Evolutionary conservation across 2,797 vertebrate genomes (phyloP).

Genomic region (Kryptopterus vitreolus): DNA sequence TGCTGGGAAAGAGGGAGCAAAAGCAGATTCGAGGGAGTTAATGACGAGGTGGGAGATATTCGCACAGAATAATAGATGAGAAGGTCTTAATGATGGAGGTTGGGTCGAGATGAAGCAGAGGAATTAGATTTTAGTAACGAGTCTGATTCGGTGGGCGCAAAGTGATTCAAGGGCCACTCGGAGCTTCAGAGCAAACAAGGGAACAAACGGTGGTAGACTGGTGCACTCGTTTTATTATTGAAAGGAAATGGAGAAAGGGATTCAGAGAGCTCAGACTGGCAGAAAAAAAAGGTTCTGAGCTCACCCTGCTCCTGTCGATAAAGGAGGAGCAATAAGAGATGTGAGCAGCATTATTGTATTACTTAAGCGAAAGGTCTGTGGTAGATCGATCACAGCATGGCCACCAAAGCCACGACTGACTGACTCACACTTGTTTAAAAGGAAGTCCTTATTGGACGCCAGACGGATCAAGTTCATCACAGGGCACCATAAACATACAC

Average conservation of each 20-base stretch:
- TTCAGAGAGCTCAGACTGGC: not conserved
- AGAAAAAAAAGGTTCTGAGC: not conserved
- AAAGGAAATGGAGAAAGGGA: not conserved
- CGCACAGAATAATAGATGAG: not conserved
- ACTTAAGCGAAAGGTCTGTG: not conserved
- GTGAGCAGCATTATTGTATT: not conserved
- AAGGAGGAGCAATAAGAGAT: not conserved
- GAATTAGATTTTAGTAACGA: conserved; percentile 11
- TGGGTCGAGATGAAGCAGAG: not conserved
- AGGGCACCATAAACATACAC: not conserved
- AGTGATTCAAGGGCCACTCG: not conserved
- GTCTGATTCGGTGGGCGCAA: not conserved
- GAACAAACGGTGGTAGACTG: not conserved
- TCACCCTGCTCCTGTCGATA: not conserved
- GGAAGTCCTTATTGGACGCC: not conserved
- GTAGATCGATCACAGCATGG: not conserved
- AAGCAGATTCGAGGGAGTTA: conserved; percentile 11
- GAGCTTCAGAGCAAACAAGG: conserved; percentile 7
- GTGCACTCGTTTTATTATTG: not conserved
- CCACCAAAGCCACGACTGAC: not conserved
- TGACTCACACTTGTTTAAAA: not conserved
- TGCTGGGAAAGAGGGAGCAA: not conserved
- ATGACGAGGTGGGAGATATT: not conserved
- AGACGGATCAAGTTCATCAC: not conserved
- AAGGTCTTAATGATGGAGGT: not conserved